Percentiles rank a stretch among this genome's conserved stretches.
Evolutionary conservation across 2,888 invertebrate species (phyloP).

Genomic region (Oasisia sp.): DNA sequence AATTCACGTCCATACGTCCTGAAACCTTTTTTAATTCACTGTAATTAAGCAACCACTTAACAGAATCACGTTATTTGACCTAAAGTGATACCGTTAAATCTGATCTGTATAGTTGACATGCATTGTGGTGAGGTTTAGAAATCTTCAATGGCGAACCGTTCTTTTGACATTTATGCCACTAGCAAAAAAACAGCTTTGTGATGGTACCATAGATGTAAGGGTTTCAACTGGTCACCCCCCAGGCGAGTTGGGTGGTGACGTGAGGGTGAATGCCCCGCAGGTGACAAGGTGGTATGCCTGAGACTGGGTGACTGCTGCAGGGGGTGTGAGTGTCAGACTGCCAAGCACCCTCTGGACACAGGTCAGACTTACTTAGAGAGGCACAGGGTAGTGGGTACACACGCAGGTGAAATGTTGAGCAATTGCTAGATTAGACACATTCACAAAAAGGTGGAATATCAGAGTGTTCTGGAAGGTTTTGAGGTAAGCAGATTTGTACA

Average conservation of each 20-base stretch:
- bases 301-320: neutral
- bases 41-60: too few relatives aligned
- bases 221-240: neutral
- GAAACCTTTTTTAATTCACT: too few relatives aligned
- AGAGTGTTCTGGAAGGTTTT: too few relatives aligned
- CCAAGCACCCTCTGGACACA: neutral
- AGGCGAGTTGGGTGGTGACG: neutral
- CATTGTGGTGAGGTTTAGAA: neutral
- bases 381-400: neutral
- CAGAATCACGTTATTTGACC: too few relatives aligned
- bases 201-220: neutral
- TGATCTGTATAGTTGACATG: neutral
- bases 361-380: neutral
- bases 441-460: too few relatives aligned
- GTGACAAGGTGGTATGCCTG: neutral
- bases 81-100: too few relatives aligned
- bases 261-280: neutral
- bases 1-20: too few relatives aligned
- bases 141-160: neutral
- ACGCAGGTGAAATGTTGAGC: neutral
- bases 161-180: neutral
- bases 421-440: too few relatives aligned
- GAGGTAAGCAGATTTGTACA: too few relatives aligned
- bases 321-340: neutral
- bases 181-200: neutral